These are phyloP conservation scores for Brachyopa scutellaris DNA, from an alignment of 2,888 invertebrate species.

Conservation along the genomic window DNA sequence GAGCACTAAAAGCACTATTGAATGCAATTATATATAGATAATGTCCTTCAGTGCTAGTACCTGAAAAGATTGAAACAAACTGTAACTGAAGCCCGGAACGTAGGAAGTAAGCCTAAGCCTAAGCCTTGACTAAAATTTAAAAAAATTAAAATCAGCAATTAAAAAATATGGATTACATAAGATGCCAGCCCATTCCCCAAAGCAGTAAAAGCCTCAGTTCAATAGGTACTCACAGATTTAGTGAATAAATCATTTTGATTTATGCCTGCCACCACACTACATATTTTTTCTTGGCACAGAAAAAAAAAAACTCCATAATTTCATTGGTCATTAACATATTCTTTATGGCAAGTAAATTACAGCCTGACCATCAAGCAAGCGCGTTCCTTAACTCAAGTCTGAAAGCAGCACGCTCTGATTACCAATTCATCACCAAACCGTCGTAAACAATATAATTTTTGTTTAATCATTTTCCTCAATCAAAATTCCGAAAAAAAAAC, in stretches of 20 bases:
- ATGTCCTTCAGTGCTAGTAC: too few relatives aligned
- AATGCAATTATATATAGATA: too few relatives aligned
- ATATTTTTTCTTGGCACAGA: constrained; percentile 5
- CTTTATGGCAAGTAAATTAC: constrained; percentile 54
- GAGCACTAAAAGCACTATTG: too few relatives aligned
- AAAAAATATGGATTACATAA: too few relatives aligned
- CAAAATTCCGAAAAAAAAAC: constrained; percentile 15
- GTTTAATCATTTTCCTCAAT: constrained; percentile 41
- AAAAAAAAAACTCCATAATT: constrained; percentile 21
- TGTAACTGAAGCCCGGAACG: too few relatives aligned
- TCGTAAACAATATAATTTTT: constrained; percentile 50
- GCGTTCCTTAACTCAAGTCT: constrained; percentile 8
- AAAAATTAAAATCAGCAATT: too few relatives aligned
- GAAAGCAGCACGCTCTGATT: constrained; percentile 49
- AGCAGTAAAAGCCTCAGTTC: too few relatives aligned
- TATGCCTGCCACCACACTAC: too few relatives aligned
- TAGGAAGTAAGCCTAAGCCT: too few relatives aligned
- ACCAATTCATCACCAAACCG: constrained; percentile 53
- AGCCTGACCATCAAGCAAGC: constrained; percentile 35
- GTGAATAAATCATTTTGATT: constrained; percentile 44
- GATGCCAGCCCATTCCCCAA: too few relatives aligned
- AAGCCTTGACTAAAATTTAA: too few relatives aligned
- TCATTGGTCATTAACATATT: constrained; percentile 31
- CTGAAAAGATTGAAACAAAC: too few relatives aligned
- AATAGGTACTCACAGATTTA: neutral